A percentile compares a stretch with the other conserved stretches of the same genome.
phyloP scores from a whole-genome alignment of 2,113 vertebrate species.

The Dicentrarchus labrax region DNA sequence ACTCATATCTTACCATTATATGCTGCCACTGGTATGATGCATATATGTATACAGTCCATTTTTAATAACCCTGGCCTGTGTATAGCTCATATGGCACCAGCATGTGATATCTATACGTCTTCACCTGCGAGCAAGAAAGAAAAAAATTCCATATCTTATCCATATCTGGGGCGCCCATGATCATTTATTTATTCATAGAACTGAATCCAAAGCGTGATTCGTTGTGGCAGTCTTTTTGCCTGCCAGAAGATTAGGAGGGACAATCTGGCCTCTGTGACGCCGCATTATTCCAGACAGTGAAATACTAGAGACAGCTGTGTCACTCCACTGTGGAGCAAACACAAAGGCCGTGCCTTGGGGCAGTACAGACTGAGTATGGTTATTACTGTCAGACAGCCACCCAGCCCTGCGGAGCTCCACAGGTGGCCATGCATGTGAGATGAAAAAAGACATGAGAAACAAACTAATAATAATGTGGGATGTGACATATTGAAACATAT shows the following conservation, averaged over 20 bases:
- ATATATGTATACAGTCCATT: constrained; percentile 30
- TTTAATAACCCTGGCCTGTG: constrained; percentile 19
- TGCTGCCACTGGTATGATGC: constrained; percentile 9
- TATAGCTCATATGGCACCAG: background rate
- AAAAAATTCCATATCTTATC: constrained; percentile 28
- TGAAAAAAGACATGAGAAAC: constrained; percentile 19
- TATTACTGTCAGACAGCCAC: constrained; percentile 55
- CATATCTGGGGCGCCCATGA: background rate
- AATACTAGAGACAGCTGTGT: constrained; percentile 78
- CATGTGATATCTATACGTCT: constrained; percentile 40
- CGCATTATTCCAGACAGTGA: constrained; percentile 70
- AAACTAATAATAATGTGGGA: constrained; percentile 17
- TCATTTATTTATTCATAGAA: constrained; percentile 69
- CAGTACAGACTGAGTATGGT: constrained; percentile 43
- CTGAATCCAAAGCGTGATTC: constrained; percentile 52
- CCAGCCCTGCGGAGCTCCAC: constrained; percentile 36
- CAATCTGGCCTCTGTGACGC: constrained; percentile 70
- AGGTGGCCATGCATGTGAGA: constrained; percentile 45
- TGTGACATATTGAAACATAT: constrained; percentile 24
- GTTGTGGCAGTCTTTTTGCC: constrained; percentile 48
- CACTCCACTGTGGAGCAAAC: constrained; percentile 57
- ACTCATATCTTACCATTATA: constrained; percentile 21
- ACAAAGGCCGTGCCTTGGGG: constrained; percentile 61
- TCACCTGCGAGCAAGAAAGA: constrained; percentile 6
- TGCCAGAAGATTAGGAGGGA: constrained; percentile 67